phyloP scores from a whole-genome alignment of 2,888 invertebrate species.

The Trissolcus japonicus region DNA sequence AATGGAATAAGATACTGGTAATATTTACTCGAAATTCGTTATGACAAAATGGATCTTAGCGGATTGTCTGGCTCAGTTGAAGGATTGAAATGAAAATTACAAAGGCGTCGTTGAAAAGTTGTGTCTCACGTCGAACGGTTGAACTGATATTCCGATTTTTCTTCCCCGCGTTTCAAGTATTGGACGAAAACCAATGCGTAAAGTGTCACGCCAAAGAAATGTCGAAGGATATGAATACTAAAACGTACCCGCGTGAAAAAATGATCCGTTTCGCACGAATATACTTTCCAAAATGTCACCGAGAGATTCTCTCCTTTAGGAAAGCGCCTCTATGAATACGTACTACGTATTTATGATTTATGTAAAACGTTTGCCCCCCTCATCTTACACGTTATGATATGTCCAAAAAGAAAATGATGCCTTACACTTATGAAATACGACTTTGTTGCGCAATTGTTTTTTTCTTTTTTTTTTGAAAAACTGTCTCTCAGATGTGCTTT shows the following conservation, averaged over 20 bases:
- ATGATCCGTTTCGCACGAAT: constrained; percentile 14
- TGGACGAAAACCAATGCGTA: background rate
- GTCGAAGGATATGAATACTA: constrained; percentile 11
- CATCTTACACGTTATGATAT: constrained; percentile 45
- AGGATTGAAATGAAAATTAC: too few species aligned
- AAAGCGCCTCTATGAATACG: constrained; percentile 33
- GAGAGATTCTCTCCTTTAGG: constrained; percentile 7
- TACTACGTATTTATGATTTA: constrained; percentile 1
- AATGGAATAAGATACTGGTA: too few species aligned
- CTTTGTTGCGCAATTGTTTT: background rate
- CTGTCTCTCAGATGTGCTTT: too few species aligned
- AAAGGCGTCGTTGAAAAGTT: too few species aligned
- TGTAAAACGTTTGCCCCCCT: constrained; percentile 24
- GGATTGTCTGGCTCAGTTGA: too few species aligned
- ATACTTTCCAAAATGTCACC: constrained; percentile 39
- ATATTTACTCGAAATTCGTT: too few species aligned
- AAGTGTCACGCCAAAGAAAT: constrained; percentile 12
- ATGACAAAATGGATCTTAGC: too few species aligned
- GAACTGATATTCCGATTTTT: too few species aligned
- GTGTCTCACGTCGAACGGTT: too few species aligned
- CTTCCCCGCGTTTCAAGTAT: background rate
- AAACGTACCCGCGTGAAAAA: constrained; percentile 23
- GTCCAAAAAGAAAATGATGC: constrained; percentile 50
- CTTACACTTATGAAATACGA: constrained; percentile 22
- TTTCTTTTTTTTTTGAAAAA: too few species aligned